These are phyloP conservation scores for Sclerurus mexicanus DNA, from an alignment of 2,113 vertebrate genomes.

Conservation along the genomic window DNA sequence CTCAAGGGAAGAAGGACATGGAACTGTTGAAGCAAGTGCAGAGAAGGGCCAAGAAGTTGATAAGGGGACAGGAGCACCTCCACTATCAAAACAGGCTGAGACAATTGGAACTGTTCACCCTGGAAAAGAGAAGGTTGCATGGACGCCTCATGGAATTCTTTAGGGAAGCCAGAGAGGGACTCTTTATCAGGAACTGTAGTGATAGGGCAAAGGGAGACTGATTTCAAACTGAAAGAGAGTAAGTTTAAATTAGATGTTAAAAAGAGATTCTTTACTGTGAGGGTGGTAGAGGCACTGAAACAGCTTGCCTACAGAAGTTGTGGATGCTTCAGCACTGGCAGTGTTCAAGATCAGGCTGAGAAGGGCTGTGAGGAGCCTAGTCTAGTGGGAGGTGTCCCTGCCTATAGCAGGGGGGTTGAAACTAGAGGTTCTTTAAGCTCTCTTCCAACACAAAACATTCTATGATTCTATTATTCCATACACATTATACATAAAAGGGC, in stretches of 20 bases:
- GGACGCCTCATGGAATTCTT: not conserved
- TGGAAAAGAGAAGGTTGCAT: not conserved
- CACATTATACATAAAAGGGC: not conserved
- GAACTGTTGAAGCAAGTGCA: fast-evolving
- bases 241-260: not conserved
- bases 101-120: not conserved
- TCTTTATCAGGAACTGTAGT: not conserved
- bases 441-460: not conserved
- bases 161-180: not conserved
- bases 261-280: not conserved
- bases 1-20: not conserved
- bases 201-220: not conserved
- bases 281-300: not conserved
- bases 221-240: not conserved
- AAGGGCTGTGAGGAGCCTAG: fast-evolving
- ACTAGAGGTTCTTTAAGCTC: not conserved
- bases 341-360: not conserved
- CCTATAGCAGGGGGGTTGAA: not conserved
- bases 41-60: not conserved
- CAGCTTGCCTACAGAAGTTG: not conserved
- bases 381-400: not conserved
- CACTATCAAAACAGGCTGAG: not conserved
- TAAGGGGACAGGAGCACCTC: too few species aligned
- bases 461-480: not conserved
- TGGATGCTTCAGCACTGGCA: not conserved